These are phyloP conservation scores for Rotaria socialis DNA, from an alignment of 2,888 invertebrate species.

Conservation along the genomic window DNA sequence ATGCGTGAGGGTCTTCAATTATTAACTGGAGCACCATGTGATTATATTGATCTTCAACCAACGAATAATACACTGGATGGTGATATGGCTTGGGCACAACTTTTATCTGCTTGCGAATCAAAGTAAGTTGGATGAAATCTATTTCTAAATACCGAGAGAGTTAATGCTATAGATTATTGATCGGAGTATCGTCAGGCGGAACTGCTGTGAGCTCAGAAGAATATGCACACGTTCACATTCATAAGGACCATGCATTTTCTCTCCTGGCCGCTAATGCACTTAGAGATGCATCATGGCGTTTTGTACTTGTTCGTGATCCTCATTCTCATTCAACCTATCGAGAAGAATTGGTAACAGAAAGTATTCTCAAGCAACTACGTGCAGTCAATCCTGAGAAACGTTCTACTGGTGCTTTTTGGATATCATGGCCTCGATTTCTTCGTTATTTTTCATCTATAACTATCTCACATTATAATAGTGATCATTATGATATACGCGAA, in stretches of 20 bases:
- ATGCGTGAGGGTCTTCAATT: conserved; percentile 67
- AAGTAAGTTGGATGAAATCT: too few species aligned
- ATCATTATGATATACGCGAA: background rate
- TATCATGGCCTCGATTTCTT: background rate
- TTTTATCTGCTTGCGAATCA: background rate
- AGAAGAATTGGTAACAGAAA: background rate
- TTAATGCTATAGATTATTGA: conserved; percentile 56
- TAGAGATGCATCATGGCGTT: background rate
- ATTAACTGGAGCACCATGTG: conserved; percentile 88
- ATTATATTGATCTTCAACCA: conserved; percentile 80
- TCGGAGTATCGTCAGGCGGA: conserved; percentile 96
- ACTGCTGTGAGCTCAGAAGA: conserved; percentile 60
- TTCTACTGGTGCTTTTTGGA: background rate
- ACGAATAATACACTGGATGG: background rate
- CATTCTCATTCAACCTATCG: background rate
- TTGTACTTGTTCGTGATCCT: conserved; percentile 19
- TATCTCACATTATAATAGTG: background rate
- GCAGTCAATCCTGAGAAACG: background rate
- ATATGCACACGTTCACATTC: background rate
- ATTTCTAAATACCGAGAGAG: too few species aligned
- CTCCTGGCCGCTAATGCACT: too few species aligned
- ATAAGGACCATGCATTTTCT: background rate
- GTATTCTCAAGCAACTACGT: background rate
- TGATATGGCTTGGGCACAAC: background rate
- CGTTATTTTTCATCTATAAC: background rate